Percentiles rank a stretch among this genome's conserved stretches.
phyloP scores from a whole-genome alignment of 2,888 invertebrate genomes.

The Tipula helvola region DNA sequence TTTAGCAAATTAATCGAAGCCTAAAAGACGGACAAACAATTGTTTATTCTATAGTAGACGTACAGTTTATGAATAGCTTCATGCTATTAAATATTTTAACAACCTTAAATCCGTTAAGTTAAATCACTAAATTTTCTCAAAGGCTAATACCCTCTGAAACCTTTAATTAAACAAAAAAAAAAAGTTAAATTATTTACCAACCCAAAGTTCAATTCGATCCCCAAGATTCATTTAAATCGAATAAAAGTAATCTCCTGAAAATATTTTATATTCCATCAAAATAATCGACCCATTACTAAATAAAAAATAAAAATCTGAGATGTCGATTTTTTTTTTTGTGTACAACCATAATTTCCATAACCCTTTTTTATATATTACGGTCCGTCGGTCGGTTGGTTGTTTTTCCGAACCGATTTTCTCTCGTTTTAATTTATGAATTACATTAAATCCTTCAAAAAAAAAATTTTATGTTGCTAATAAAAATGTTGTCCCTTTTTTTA shows the following conservation, averaged over 20 bases:
- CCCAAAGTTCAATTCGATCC: neutral
- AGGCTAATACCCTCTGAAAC: neutral
- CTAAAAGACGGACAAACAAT: no score
- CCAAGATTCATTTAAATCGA: neutral
- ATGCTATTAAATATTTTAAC: no score
- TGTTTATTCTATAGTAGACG: no score
- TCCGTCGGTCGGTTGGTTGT: neutral
- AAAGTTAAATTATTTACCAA: neutral
- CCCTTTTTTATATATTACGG: neutral
- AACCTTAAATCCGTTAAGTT: no score
- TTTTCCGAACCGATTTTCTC: neutral
- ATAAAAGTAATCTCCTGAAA: neutral
- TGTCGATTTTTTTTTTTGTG: neutral
- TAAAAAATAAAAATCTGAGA: neutral
- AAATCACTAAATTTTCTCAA: no score
- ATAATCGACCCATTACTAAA: neutral
- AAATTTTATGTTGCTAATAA: neutral
- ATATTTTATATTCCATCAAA: neutral
- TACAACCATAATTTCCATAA: neutral
- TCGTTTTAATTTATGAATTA: conserved; percentile 8
- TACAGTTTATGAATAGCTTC: no score
- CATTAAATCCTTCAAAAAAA: conserved; percentile 6
- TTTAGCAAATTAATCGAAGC: no score
- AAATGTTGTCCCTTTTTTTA: conserved; percentile 8
- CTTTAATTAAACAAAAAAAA: neutral